Percentiles rank a stretch among this genome's conserved stretches.
Evolutionary conservation across 1,140 invertebrate species (phyloP).

Genomic region (Zaprionus ghesquierei): DNA sequence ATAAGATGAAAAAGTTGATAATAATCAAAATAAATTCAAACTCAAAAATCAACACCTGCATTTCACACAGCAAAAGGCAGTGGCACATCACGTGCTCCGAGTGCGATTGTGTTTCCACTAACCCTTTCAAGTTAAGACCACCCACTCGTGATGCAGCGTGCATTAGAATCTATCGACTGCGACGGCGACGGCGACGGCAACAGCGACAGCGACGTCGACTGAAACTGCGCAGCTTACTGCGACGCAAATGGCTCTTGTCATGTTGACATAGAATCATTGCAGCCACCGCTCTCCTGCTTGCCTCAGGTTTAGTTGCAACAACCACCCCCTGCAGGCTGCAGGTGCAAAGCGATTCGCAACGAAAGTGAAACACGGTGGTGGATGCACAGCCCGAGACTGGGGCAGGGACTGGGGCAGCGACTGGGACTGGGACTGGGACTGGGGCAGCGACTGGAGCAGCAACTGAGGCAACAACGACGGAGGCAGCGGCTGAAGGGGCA

Average conservation of each 20-base stretch:
- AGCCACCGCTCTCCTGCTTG: slow-evolving; percentile 18
- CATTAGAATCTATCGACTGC: slow-evolving; percentile 45
- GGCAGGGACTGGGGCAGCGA: neutral
- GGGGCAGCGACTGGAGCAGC: slow-evolving; percentile 3
- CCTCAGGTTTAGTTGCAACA: slow-evolving; percentile 61
- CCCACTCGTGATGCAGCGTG: slow-evolving; percentile 21
- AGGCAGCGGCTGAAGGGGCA: slow-evolving; percentile 1
- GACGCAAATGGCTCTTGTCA: slow-evolving; percentile 33
- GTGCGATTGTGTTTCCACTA: neutral
- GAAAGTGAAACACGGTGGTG: slow-evolving; percentile 75
- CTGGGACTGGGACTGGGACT: slow-evolving; percentile 8
- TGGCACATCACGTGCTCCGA: neutral
- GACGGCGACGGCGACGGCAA: slow-evolving; percentile 7
- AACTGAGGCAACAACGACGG: neutral
- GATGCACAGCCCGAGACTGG: slow-evolving; percentile 35
- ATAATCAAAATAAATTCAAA: neutral
- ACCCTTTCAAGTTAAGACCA: slow-evolving; percentile 31
- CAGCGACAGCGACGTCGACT: neutral
- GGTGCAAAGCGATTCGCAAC: slow-evolving; percentile 55
- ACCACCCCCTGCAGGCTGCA: slow-evolving; percentile 26
- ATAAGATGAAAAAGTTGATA: too few species aligned
- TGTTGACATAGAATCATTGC: slow-evolving; percentile 73
- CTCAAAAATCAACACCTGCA: neutral
- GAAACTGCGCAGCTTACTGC: neutral
- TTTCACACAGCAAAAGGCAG: neutral